Percentiles rank a stretch among this genome's conserved stretches.
Evolutionary conservation across 2,888 invertebrate genomes (phyloP).

Genomic region (Micoletzkya japonica): DNA sequence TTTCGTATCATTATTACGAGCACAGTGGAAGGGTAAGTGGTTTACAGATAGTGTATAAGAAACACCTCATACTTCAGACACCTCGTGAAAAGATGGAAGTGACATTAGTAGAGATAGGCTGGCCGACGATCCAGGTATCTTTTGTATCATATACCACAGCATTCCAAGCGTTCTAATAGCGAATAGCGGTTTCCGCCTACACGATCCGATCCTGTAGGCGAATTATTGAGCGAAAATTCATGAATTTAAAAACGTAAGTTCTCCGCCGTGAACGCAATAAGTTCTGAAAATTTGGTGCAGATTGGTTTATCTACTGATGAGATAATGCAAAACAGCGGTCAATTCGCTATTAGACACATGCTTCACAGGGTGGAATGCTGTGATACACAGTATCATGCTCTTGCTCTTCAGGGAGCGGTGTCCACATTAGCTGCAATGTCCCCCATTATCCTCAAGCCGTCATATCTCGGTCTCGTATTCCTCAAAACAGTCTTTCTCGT

Average conservation of each 20-base stretch:
- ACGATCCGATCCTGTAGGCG: too few relatives aligned
- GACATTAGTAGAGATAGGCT: constrained; percentile 46
- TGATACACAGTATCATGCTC: neutral
- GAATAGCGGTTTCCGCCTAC: neutral
- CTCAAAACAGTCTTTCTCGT: constrained; percentile 51
- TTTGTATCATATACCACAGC: neutral
- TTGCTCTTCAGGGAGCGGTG: constrained; percentile 37
- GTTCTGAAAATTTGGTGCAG: too few relatives aligned
- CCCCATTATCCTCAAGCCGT: constrained; percentile 40
- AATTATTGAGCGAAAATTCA: too few relatives aligned
- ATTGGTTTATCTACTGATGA: too few relatives aligned
- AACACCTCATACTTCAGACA: constrained; percentile 32
- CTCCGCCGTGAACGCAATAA: too few relatives aligned
- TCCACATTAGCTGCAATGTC: constrained; percentile 48
- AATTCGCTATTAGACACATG: too few relatives aligned
- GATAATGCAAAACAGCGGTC: too few relatives aligned
- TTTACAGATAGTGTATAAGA: neutral
- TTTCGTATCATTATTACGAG: constrained; percentile 53
- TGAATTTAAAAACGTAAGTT: too few relatives aligned
- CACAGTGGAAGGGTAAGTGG: constrained; percentile 37
- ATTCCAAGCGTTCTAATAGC: neutral
- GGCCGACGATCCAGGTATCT: constrained; percentile 44
- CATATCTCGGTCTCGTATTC: constrained; percentile 48
- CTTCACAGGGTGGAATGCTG: neutral
- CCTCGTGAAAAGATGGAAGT: constrained; percentile 40